Base-by-base conservation (phyloP, 2,113 vertebrate genomes). In the Atlantisia rogersi region DNA sequence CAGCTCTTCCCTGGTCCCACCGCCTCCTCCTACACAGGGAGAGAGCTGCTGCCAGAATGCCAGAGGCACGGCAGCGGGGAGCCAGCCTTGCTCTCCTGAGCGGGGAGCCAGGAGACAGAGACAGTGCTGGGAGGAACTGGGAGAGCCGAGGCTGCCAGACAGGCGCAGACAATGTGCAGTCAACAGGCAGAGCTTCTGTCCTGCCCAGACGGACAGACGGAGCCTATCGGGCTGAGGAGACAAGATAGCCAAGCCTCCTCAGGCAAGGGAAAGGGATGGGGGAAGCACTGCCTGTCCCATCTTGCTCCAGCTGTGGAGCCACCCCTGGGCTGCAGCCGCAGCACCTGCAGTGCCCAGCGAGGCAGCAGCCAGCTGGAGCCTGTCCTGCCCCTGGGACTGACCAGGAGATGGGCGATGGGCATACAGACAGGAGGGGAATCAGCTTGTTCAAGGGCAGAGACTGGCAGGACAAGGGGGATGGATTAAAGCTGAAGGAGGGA, bases 71-170 rank as follows among this genome's bases (percentile, higher is more conserved):
- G 82, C 81, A 93, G 79, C 6, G 5, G 63, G 87, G 74, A 92
- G 90, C 58, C 93, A 62, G 90, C 20, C 85, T 46, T 13, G 74
- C 93, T 42, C 86, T 90, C 71, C 86, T 69, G 78, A 50, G 87
- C 31, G 0, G 75, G 63, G 81, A 90, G 86, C 12, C 67, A 11
- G 75, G 67, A 81, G 94, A 65, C 77, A 32, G 85, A 92, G 85
- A 80, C 79, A 37, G 69, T 1, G 35, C 91, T 93, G 85, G 67
- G 58, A 76, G 70, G 35, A 71, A 44, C 40, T 2, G 79, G 63
- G 58, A 80, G 83, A 81, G 90, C 90, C 78, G 25, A 62, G 75
- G 74, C 75, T 95, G 92, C 88, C 92, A 92, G 67, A 32, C 60
- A 86, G 94, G 39, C 31, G 1, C 81, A 44, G 85, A 59, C 68